phyloP scores from a whole-genome alignment of 2,888 invertebrate species.

The Lasioglossum pauxillum region DNA sequence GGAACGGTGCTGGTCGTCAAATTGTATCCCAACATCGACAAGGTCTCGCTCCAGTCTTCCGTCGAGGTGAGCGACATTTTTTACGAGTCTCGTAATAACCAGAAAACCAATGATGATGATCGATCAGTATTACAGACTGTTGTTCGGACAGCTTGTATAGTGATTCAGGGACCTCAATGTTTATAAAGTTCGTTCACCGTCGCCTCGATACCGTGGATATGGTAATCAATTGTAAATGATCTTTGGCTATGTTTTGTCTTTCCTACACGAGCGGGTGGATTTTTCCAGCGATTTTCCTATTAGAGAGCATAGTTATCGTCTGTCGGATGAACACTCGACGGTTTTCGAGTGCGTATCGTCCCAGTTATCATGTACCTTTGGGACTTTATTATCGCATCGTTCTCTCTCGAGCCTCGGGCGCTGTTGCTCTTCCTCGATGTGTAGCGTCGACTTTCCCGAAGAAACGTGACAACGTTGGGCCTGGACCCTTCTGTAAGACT shows the following conservation, averaged over 20 bases:
- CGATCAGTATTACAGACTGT: neutral
- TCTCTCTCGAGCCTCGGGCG: conserved; percentile 27
- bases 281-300: neutral
- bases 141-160: neutral
- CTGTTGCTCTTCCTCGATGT: conserved; percentile 42
- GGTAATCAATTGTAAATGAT: conserved; percentile 14
- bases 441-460: conserved; percentile 10
- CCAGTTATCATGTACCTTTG: conserved; percentile 42
- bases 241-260: neutral
- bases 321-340: neutral
- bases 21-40: conserved; percentile 46
- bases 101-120: neutral
- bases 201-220: conserved; percentile 5
- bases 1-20: conserved; percentile 49
- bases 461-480: conserved; percentile 59
- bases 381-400: conserved; percentile 49
- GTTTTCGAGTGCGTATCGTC: conserved; percentile 1
- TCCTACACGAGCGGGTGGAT: neutral
- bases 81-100: neutral
- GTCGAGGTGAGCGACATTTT: conserved; percentile 57
- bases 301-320: conserved; percentile 12
- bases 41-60: conserved; percentile 65
- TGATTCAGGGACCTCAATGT: conserved; percentile 50
- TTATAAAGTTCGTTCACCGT: conserved; percentile 30
- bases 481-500: conserved; percentile 50